These are phyloP conservation scores for Lasioglossum oenotherae DNA, from an alignment of 2,888 invertebrate species.

Conservation along the genomic window DNA sequence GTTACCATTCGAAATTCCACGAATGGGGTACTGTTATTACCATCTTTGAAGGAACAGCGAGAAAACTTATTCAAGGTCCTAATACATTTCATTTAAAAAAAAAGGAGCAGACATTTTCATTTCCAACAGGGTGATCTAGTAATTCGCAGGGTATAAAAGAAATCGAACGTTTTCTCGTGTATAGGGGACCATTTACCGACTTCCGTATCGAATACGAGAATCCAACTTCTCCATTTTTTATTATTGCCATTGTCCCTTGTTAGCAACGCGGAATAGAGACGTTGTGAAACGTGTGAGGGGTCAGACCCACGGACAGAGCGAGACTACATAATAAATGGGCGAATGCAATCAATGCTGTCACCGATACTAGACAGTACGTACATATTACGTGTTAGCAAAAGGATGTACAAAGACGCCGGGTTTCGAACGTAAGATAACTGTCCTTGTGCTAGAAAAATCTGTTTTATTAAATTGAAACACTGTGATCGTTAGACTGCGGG, in stretches of 20 bases:
- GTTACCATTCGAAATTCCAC: too few species aligned
- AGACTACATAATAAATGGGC: constrained; percentile 69
- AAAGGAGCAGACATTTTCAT: background rate
- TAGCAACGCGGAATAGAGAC: constrained; percentile 2
- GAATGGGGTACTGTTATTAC: too few species aligned
- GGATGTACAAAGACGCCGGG: constrained; percentile 47
- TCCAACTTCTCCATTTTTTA: background rate
- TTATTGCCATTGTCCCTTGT: background rate
- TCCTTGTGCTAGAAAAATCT: background rate
- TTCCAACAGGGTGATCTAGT: background rate
- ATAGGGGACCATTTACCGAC: background rate
- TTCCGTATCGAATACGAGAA: background rate
- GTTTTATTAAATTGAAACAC: background rate
- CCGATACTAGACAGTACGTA: constrained; percentile 64
- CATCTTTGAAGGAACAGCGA: too few species aligned
- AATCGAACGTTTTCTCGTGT: background rate
- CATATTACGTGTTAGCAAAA: constrained; percentile 53
- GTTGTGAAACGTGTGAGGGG: background rate
- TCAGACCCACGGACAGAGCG: constrained; percentile 53
- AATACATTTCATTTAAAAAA: too few species aligned
- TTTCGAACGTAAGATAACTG: constrained; percentile 12
- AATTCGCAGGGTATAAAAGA: background rate
- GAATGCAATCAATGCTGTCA: constrained; percentile 56
- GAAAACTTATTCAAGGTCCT: too few species aligned
- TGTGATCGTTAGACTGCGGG: too few species aligned